Evolutionary conservation across 2,797 vertebrate genomes (phyloP).

Genomic region (Balearica regulorum): DNA sequence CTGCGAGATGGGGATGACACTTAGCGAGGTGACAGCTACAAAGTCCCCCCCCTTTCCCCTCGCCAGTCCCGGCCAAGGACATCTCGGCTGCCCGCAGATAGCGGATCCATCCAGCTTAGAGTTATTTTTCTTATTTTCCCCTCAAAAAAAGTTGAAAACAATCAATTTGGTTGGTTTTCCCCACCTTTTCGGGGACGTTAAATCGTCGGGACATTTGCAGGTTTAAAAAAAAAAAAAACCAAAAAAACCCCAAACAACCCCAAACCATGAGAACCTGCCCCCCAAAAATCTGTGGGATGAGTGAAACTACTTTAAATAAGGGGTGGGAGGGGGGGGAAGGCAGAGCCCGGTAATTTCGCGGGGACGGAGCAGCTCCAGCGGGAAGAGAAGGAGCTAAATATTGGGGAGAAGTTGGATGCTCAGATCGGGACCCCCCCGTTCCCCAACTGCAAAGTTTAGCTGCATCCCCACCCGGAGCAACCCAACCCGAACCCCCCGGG

Average conservation of each 20-base stretch:
- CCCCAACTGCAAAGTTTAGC: background rate
- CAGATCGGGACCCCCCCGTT: background rate
- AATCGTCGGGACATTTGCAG: background rate
- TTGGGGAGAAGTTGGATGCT: background rate
- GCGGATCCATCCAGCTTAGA: background rate
- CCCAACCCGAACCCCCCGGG: no score
- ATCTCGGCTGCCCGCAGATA: background rate
- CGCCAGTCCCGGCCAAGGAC: background rate
- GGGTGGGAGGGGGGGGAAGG: background rate
- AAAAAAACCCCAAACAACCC: background rate
- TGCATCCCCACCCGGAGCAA: background rate
- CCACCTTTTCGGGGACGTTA: background rate
- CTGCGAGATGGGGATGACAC: background rate
- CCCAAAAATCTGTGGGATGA: background rate
- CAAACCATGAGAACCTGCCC: background rate
- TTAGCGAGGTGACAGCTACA: constrained; percentile 28
- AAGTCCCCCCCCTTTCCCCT: background rate
- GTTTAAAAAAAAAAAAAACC: background rate
- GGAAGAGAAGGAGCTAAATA: background rate
- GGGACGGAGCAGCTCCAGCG: background rate
- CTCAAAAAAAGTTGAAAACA: background rate
- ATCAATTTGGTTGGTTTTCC: fast-evolving
- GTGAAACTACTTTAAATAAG: background rate
- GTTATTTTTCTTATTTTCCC: background rate
- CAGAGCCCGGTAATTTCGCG: background rate